Evolutionary conservation across 2,113 vertebrate genomes (phyloP).

Genomic region (Prunella fulvescens): DNA sequence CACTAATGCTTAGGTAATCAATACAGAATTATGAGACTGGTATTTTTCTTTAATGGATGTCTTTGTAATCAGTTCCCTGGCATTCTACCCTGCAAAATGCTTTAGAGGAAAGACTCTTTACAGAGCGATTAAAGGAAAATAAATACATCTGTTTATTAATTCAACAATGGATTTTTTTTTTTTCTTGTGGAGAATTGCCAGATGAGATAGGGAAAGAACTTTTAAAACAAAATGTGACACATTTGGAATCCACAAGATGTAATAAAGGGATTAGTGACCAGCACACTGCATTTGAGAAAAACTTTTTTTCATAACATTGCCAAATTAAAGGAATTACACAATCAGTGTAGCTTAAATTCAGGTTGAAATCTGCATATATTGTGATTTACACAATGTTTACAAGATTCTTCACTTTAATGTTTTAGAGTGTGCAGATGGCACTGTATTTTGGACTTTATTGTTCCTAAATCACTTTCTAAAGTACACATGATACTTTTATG

Average conservation of each 20-base stretch:
- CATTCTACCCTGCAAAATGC: background rate
- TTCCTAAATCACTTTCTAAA: background rate
- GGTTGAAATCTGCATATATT: background rate
- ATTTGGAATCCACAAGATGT: background rate
- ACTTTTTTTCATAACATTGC: no score
- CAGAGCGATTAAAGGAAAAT: background rate
- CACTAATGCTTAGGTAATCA: background rate
- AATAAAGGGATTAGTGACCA: background rate
- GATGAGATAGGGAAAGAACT: background rate
- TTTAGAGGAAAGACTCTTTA: background rate
- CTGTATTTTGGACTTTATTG: background rate
- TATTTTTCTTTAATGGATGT: background rate
- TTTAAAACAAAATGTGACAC: background rate
- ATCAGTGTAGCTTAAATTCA: fast-evolving
- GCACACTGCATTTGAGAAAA: background rate
- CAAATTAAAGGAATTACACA: no score
- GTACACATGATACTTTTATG: background rate
- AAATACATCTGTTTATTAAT: background rate
- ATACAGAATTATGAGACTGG: background rate
- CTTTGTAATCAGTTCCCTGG: background rate
- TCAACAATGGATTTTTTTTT: background rate
- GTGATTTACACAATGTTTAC: background rate
- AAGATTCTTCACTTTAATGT: background rate
- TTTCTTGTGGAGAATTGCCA: background rate
- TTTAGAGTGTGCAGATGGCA: background rate